A percentile compares a stretch with the other conserved stretches of the same genome.
Conservation (phyloP, 2,888 invertebrate species). For the Epirrhoe tristata region DNA sequence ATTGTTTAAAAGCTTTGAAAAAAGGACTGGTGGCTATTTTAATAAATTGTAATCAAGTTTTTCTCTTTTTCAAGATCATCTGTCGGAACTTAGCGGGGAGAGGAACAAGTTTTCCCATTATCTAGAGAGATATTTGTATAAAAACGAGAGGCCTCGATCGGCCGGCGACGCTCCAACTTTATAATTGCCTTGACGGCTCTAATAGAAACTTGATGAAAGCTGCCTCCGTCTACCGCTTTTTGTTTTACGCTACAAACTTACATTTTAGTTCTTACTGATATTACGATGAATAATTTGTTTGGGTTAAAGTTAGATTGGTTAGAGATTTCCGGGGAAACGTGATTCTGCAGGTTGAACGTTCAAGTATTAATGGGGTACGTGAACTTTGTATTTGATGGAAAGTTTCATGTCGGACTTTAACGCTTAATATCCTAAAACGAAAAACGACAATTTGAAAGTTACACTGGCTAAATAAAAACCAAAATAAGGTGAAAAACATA, state of each 20-base stretch:
- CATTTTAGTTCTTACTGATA: conserved; percentile 66
- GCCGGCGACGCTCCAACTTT: conserved; percentile 66
- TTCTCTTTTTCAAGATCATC: conserved; percentile 72
- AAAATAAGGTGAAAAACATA: too few relatives aligned
- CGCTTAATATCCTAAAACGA: not conserved
- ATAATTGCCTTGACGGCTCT: conserved; percentile 81
- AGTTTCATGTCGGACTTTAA: not conserved
- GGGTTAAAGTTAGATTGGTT: conserved; percentile 50
- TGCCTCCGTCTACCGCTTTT: conserved; percentile 72
- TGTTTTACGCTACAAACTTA: conserved; percentile 72
- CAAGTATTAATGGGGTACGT: conserved; percentile 18
- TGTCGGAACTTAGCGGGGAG: conserved; percentile 64
- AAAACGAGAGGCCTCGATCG: conserved; percentile 69
- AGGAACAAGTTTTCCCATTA: conserved; percentile 82
- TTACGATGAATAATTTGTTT: conserved; percentile 54
- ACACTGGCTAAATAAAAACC: too few relatives aligned
- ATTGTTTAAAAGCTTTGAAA: conserved; percentile 42
- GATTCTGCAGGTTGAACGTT: conserved; percentile 24
- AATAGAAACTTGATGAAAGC: conserved; percentile 83
- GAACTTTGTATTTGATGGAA: conserved; percentile 21
- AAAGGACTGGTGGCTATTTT: conserved; percentile 46
- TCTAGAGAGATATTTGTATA: conserved; percentile 78
- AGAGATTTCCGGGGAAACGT: conserved; percentile 40
- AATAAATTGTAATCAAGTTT: conserved; percentile 61
- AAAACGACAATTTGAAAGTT: not conserved